Evolutionary conservation across 2,113 vertebrate species (phyloP).

Genomic region (Numida meleagris): DNA sequence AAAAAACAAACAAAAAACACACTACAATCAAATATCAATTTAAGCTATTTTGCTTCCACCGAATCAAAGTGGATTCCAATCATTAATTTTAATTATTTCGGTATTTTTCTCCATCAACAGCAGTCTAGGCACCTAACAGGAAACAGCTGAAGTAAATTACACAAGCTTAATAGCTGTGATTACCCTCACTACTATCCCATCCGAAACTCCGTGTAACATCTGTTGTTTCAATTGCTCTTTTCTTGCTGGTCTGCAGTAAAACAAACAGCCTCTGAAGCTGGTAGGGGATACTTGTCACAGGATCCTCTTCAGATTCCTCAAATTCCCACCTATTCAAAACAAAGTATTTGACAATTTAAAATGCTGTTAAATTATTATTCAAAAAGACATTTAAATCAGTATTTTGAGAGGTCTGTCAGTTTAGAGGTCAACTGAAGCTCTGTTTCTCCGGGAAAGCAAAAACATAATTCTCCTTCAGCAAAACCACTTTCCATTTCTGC

Average conservation of each 20-base stretch:
- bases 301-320: slow-evolving; percentile 96
- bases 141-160: neutral
- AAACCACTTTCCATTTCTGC: neutral
- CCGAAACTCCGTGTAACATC: slow-evolving; percentile 98
- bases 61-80: neutral
- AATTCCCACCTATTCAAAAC: slow-evolving; percentile 91
- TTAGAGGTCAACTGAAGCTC: neutral
- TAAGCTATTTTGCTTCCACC: neutral
- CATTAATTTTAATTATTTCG: neutral
- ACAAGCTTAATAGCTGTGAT: neutral
- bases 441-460: neutral
- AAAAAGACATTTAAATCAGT: neutral
- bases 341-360: slow-evolving; percentile 27
- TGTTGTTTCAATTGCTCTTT: slow-evolving; percentile 97
- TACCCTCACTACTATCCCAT: slow-evolving; percentile 99
- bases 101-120: neutral
- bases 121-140: neutral
- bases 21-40: neutral
- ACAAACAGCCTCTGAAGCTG: slow-evolving; percentile 98
- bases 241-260: slow-evolving; percentile 97
- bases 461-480: neutral
- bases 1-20: neutral
- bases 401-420: neutral
- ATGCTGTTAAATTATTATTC: neutral
- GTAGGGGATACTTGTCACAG: slow-evolving; percentile 94